Evolutionary conservation across 2,797 vertebrate genomes (phyloP).

Genomic region (Tolypeutes matacus): DNA sequence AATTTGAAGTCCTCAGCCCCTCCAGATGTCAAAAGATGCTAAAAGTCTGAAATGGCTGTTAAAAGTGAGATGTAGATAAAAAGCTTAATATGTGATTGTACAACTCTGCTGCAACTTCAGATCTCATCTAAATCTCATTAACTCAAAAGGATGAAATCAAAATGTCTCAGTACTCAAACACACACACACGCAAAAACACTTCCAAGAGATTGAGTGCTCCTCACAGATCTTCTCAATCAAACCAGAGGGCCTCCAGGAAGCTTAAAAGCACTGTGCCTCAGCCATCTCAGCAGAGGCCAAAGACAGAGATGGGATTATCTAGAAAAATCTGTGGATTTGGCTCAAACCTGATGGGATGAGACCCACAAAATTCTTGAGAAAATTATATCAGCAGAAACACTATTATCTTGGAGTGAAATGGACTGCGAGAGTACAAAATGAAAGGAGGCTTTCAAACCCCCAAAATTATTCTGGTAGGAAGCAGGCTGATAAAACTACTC

Average conservation of each 20-base stretch:
- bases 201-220: not conserved
- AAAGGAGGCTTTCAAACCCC: not conserved
- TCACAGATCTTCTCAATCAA: not conserved
- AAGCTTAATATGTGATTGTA: not conserved
- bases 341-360: not conserved
- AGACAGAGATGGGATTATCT: not conserved
- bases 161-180: not conserved
- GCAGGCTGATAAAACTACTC: not conserved
- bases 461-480: not conserved
- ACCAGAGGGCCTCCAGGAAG: not conserved
- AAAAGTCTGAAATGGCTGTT: not conserved
- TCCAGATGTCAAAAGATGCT: conserved; percentile 13
- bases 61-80: not conserved
- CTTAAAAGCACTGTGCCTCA: not conserved
- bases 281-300: not conserved
- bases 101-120: not conserved
- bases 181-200: not conserved
- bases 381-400: not conserved
- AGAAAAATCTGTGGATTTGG: not conserved
- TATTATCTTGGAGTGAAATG: not conserved
- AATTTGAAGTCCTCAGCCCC: not conserved
- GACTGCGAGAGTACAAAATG: not conserved
- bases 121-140: not conserved
- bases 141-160: not conserved
- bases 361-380: not conserved